These are phyloP conservation scores for Catocala sponsa DNA, from an alignment of 2,888 invertebrate species.

Conservation along the genomic window DNA sequence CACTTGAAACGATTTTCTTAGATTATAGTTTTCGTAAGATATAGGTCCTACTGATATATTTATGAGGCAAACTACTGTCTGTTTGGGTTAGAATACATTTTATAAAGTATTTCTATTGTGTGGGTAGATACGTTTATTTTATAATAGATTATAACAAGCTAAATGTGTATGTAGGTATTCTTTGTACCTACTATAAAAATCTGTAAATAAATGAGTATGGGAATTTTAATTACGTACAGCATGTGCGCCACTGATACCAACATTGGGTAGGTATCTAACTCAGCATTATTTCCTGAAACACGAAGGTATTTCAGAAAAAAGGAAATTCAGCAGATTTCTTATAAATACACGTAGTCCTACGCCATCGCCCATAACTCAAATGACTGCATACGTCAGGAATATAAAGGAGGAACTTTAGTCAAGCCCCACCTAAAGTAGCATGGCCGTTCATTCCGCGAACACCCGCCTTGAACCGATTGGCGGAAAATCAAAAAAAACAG, in stretches of 20 bases:
- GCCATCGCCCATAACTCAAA: conserved; percentile 85
- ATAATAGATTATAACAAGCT: conserved; percentile 23
- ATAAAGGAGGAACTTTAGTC: conserved; percentile 82
- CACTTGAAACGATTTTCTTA: conserved; percentile 19
- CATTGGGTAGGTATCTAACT: conserved; percentile 34
- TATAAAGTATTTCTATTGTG: conserved; percentile 23
- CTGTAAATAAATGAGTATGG: conserved; percentile 16
- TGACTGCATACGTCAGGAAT: conserved; percentile 85
- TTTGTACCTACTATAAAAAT: conserved; percentile 16
- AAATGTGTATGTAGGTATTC: conserved; percentile 17
- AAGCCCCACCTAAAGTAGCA: conserved; percentile 83
- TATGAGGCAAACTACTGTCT: conserved; percentile 27
- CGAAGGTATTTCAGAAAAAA: conserved; percentile 63
- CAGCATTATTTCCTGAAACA: conserved; percentile 62
- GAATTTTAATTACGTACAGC: conserved; percentile 19
- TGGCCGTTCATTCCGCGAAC: conserved; percentile 76
- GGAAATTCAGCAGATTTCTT: conserved; percentile 75
- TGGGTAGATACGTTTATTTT: conserved; percentile 25
- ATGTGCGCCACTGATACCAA: background rate
- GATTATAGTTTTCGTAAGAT: conserved; percentile 19
- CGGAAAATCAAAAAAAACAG: conserved; percentile 68
- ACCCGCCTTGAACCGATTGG: conserved; percentile 73
- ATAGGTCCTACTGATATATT: conserved; percentile 29
- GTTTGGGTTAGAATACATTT: conserved; percentile 21
- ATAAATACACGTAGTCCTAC: conserved; percentile 78